These are phyloP conservation scores for Anagrus nilaparvatae DNA, from an alignment of 1,140 invertebrate species.

Conservation along the genomic window DNA sequence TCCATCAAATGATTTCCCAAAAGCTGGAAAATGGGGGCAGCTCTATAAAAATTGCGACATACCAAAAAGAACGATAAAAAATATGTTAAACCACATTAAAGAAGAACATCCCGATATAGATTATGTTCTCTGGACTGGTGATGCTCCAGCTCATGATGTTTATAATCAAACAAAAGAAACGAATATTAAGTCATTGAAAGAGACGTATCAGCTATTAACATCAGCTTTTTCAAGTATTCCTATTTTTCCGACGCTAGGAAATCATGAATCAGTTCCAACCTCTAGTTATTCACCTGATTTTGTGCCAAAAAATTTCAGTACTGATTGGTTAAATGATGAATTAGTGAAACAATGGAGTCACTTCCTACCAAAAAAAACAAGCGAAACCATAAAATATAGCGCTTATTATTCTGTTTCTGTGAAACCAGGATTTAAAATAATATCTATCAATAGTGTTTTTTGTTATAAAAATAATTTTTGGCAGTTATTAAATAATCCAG, in stretches of 20 bases:
- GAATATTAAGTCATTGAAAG: slow-evolving; percentile 74
- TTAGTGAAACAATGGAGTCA: slow-evolving; percentile 73
- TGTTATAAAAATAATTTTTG: slow-evolving; percentile 97
- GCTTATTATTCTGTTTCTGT: slow-evolving; percentile 84
- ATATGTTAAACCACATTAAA: slow-evolving; percentile 80
- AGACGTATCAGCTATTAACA: slow-evolving; percentile 73
- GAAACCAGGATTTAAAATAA: slow-evolving; percentile 75
- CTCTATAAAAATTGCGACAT: slow-evolving; percentile 85
- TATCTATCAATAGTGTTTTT: slow-evolving; percentile 90
- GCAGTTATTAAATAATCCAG: slow-evolving; percentile 90
- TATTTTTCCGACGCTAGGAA: slow-evolving; percentile 89
- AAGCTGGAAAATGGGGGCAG: slow-evolving; percentile 86
- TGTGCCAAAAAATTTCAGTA: slow-evolving; percentile 70
- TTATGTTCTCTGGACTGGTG: slow-evolving; percentile 97
- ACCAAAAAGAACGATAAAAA: slow-evolving; percentile 77
- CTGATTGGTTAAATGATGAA: slow-evolving; percentile 87
- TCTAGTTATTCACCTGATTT: slow-evolving; percentile 79
- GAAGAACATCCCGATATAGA: slow-evolving; percentile 89
- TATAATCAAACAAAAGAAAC: slow-evolving; percentile 93
- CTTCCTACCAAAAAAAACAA: slow-evolving; percentile 79
- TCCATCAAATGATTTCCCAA: slow-evolving; percentile 54
- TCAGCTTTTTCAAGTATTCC: slow-evolving; percentile 81
- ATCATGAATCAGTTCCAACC: slow-evolving; percentile 96
- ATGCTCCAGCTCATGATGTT: slow-evolving; percentile 93
- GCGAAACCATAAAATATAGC: slow-evolving; percentile 71